Evolutionary conservation across 2,888 invertebrate genomes (phyloP).

Genomic region (Melinopterus prodromus): DNA sequence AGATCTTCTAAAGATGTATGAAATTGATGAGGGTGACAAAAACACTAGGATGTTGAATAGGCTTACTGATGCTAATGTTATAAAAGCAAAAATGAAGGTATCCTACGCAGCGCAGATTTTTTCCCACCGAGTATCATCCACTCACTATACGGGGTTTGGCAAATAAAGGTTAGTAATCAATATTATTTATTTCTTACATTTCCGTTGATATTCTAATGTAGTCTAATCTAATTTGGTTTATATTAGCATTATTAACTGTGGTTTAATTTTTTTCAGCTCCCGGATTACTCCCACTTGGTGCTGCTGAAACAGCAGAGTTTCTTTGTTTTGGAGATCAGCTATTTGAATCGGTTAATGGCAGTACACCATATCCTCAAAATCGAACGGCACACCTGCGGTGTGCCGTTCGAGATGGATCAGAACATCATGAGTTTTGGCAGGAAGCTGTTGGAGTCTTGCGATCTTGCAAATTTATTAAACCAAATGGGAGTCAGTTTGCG

Average conservation of each 20-base stretch:
- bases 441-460: too few relatives aligned
- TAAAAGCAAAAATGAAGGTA: too few relatives aligned
- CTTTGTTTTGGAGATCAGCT: slow-evolving; percentile 33
- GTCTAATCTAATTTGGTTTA: too few relatives aligned
- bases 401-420: slow-evolving; percentile 21
- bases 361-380: too few relatives aligned
- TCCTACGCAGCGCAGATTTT: too few relatives aligned
- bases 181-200: slow-evolving; percentile 6
- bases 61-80: too few relatives aligned
- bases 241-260: too few relatives aligned
- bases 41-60: too few relatives aligned
- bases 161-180: background rate
- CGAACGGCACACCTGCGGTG: background rate
- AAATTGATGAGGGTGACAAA: slow-evolving; percentile 27
- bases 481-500: slow-evolving; percentile 22
- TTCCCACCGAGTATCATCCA: too few relatives aligned
- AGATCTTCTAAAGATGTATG: slow-evolving; percentile 22
- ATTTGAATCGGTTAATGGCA: slow-evolving; percentile 30
- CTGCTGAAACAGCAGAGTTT: slow-evolving; percentile 36
- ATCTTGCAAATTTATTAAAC: too few relatives aligned
- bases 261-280: slow-evolving; percentile 13
- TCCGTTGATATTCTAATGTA: too few relatives aligned
- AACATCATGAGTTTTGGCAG: slow-evolving; percentile 27
- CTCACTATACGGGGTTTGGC: slow-evolving; percentile 10
- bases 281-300: slow-evolving; percentile 28